Evolutionary conservation across 2,797 vertebrate species (phyloP).

Genomic region (Poeciliopsis turneri): DNA sequence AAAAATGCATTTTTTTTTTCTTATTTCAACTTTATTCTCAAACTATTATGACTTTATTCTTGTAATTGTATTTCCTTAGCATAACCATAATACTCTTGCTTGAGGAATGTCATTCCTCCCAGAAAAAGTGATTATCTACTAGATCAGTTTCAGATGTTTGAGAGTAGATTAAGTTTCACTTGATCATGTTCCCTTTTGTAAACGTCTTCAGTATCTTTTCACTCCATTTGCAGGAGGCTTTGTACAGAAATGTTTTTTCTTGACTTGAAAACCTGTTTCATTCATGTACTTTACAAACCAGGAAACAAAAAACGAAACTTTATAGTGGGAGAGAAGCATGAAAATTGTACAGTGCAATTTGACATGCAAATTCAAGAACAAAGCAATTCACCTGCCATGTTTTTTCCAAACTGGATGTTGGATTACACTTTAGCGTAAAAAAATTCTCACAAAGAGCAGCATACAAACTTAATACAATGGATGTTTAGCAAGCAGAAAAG

Average conservation of each 20-base stretch:
- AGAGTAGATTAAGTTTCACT: not conserved
- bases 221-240: not conserved
- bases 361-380: not conserved
- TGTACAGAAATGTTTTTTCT: not conserved
- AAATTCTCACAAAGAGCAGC: not conserved
- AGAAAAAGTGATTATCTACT: not conserved
- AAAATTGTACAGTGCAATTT: not conserved
- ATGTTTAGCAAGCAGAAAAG: not conserved
- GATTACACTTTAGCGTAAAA: not conserved
- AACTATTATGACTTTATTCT: too few relatives aligned
- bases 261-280: not conserved
- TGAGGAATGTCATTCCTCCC: not conserved
- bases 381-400: not conserved
- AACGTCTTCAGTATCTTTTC: not conserved
- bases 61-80: too few relatives aligned
- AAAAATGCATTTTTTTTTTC: too few relatives aligned
- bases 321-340: not conserved
- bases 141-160: not conserved
- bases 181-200: not conserved
- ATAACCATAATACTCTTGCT: too few relatives aligned
- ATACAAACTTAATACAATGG: not conserved
- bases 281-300: not conserved
- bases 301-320: not conserved
- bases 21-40: too few relatives aligned
- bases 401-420: not conserved